Base-by-base conservation (phyloP, 2,888 invertebrate species). In the Cepaea hortensis region DNA sequence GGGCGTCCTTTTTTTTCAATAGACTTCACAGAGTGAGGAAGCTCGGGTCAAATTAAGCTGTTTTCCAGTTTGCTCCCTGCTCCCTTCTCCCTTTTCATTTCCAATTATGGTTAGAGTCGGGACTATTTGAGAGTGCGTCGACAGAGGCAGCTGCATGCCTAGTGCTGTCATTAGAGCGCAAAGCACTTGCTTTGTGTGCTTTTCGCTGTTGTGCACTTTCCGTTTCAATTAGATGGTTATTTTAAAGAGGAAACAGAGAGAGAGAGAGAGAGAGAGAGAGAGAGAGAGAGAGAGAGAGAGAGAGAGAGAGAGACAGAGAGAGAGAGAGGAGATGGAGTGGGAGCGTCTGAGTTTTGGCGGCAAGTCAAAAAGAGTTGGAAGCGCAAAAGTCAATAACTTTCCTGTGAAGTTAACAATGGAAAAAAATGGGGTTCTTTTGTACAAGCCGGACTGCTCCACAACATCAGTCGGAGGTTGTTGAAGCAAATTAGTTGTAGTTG, bases 21-120 rank as follows among this genome's bases (percentile, higher is more conserved):
- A 46, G 50, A 70, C 50, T 77, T 79, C 85, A 85, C 77, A 76
- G 79, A 85, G 79, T 68, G 85, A 77, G 61, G 85, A 55, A 55
- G 65, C 6, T 68, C 18, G 5, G 62, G 85, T 77, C 85, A 85
- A 85, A 85, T 85, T 85, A 85, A 85, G 85, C 85, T 85, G 85
- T 85, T 85, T 85, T 85, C 85, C 68, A 85, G 85, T 85, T 85
- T 83, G 75, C 61, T 35, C 68, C 35, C 46, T 83, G 75, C 61
- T 35, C 68, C 35, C 46, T 80, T 72, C 80, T 80, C 72, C 73
- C 72, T 85, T 81, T 85, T 81, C 81, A 85, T 62, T 75, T 73
- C 85, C 85, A 85, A 85, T 85, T 85, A 85, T 75, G 85, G 75
- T 70, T n/a, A 61, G 80, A 85, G 61, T 80, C 72, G 15, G 55